Base-by-base conservation (phyloP, 1,140 invertebrate species). In the Solenopsis invicta region DNA sequence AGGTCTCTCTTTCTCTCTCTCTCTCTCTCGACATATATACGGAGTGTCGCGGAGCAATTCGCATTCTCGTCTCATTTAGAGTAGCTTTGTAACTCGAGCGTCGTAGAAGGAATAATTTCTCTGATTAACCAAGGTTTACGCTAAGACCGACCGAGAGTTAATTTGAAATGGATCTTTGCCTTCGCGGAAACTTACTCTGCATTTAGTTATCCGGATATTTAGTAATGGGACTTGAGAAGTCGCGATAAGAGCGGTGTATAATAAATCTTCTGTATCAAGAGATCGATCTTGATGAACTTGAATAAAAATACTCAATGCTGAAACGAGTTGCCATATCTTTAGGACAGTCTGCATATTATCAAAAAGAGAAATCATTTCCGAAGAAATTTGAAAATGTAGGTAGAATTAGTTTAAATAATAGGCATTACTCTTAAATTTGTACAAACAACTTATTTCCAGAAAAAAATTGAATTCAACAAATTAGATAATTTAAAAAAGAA, bases 61-160 rank as follows among this genome's bases (percentile, higher is more conserved):
- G 80, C 69, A 74, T 84, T 74, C 80, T 50, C 80, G 69, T 84
- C 66, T 69, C 80, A 75, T 84, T 45, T 50, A 18, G 69, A 84
- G 69, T 74, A 84, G 80, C 69, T 84, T 84, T 84, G 80, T 74
- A 84, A 84, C 80, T 84, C 41, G 80, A 41, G 80, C n/a, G 1
- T 18, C 69, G 80, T 74, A 37, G 52, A 18, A 82, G 67, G 80
- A 50, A 61, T 84, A 71, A 61, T 84, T 84, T 84, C 80, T 59
- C 69, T 84, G 80, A 84, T 84, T 84, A 84, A 29, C 80, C 48
- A 48, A 41, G 69, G 66, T 56, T 72, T 81, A 84, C 24, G 54
- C 41, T 45, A 37, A 29, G 80, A 48, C 67, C 54, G 54, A 56
- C 24, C 80, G 54, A 24, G 80, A 75, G 80, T 74, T 84, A 84